phyloP scores from a whole-genome alignment of 2,888 invertebrate species.

The Camponotus fellah region DNA sequence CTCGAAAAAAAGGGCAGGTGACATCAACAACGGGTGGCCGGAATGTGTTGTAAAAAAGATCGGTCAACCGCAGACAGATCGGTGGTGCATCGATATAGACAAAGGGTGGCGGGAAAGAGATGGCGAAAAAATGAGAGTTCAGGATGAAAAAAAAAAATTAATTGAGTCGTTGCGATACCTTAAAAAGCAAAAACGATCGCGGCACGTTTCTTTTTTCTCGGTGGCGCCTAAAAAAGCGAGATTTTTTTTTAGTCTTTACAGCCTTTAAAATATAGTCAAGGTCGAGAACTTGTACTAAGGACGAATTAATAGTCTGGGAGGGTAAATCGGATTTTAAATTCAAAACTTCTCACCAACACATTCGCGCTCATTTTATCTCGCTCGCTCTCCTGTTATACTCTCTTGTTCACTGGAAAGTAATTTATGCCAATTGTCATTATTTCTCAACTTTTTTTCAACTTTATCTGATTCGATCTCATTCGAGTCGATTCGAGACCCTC shows the following conservation, averaged over 20 bases:
- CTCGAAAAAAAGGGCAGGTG: slow-evolving; percentile 51
- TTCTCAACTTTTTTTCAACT: not conserved
- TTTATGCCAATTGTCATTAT: not conserved
- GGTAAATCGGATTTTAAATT: slow-evolving; percentile 39
- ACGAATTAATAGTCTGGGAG: slow-evolving; percentile 13
- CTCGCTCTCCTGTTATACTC: not conserved
- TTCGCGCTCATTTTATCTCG: slow-evolving; percentile 14
- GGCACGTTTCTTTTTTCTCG: slow-evolving; percentile 53
- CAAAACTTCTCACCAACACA: slow-evolving; percentile 4
- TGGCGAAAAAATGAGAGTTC: slow-evolving; percentile 28
- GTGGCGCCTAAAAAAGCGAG: slow-evolving; percentile 57
- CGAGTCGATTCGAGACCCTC: too few species aligned
- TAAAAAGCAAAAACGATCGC: slow-evolving; percentile 21
- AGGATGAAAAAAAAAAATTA: slow-evolving; percentile 58
- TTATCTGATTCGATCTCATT: slow-evolving; percentile 30
- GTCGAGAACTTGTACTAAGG: slow-evolving; percentile 20
- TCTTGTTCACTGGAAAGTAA: slow-evolving; percentile 1
- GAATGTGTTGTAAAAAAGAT: slow-evolving; percentile 72
- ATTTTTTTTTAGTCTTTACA: slow-evolving; percentile 19
- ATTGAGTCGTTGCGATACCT: slow-evolving; percentile 71
- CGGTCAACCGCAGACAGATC: slow-evolving; percentile 73
- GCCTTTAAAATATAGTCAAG: slow-evolving; percentile 25
- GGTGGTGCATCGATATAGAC: slow-evolving; percentile 51
- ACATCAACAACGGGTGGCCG: slow-evolving; percentile 51
- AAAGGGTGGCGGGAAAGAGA: slow-evolving; percentile 54